Base-by-base conservation (phyloP, 1,140 invertebrate genomes). In the Eurosta solidaginis region DNA sequence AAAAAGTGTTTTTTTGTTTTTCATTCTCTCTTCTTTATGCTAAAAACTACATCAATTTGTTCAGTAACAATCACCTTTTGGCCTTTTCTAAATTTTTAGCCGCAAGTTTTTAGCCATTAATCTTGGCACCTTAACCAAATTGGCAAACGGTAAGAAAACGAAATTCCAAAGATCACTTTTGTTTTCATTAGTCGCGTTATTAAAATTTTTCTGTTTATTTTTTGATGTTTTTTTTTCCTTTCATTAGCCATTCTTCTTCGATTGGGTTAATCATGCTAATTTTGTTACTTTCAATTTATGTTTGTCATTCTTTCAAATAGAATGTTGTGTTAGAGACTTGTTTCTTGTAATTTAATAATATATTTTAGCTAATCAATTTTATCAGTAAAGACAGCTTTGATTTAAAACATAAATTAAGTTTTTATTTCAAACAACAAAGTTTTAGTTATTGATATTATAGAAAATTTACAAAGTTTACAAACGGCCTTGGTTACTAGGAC, bases 201-300 rank as follows among this genome's bases (percentile, higher is more conserved):
- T 59, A 59, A 12, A 29, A 59, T 52, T 7, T 54, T 2, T 33
- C 33, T 59, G 17, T 54, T 54, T 22, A 10, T 17, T 3, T 59
- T 54, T 59, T 17, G 25, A 10, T 29, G 17, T 29, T 33, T 17
- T 59, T 29, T 14, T 0, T 59, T 59, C 17, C 17, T 25, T 29
- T 59, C 54, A 59, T 59, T 59, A 7, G 54, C 25, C 54, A 59
- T 59, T 59, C 54, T 33, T 29, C 54, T 29, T 33, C 33, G 29
- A 59, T n/a, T 59, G 54, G 54, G 27, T 59, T 59, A 59, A 59
- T 17, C 54, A 59, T 33, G 52, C 5, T 59, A 59, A 59, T 59
- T 59, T 59, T 29, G 27, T 59, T 25, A 27, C 25, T 59, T 59
- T 33, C 54, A 33, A 29, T 59, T 25, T 36, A 59, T 59, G 29